phyloP scores from a whole-genome alignment of 2,113 vertebrate species.

The Nyctereutes procyonoides region DNA sequence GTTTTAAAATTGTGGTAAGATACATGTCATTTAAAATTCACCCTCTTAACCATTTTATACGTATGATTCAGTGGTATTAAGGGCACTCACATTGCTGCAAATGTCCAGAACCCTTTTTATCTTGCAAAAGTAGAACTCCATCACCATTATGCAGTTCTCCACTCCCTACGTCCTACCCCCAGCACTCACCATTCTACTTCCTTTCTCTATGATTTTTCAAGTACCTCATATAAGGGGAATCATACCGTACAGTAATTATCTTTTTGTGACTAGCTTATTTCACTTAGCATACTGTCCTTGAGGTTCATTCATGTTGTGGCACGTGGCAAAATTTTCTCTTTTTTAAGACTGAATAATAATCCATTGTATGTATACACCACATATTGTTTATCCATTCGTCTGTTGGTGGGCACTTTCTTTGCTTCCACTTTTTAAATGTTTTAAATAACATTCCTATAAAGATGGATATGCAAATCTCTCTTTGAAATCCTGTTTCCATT shows the following conservation, averaged over 20 bases:
- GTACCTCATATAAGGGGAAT: neutral
- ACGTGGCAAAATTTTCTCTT: neutral
- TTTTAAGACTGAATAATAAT: neutral
- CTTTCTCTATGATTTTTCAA: neutral
- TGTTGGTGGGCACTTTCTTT: neutral
- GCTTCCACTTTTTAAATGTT: neutral
- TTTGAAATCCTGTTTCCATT: neutral
- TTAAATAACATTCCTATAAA: neutral
- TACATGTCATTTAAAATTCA: neutral
- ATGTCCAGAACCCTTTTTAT: neutral
- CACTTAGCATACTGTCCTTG: neutral
- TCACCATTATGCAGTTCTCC: neutral
- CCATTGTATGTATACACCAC: neutral
- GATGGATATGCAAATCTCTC: neutral
- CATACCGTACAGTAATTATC: neutral
- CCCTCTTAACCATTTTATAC: neutral
- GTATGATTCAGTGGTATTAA: neutral
- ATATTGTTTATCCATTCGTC: neutral
- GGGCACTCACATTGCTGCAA: neutral
- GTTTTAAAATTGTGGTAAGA: neutral
- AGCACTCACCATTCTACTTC: neutral
- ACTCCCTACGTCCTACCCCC: rapidly evolving
- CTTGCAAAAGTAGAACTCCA: neutral
- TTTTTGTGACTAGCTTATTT: neutral
- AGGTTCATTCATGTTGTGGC: neutral